Percentiles rank a stretch among this genome's conserved stretches.
phyloP scores from a whole-genome alignment of 2,888 invertebrate species.

The Clistopyga incitator region DNA sequence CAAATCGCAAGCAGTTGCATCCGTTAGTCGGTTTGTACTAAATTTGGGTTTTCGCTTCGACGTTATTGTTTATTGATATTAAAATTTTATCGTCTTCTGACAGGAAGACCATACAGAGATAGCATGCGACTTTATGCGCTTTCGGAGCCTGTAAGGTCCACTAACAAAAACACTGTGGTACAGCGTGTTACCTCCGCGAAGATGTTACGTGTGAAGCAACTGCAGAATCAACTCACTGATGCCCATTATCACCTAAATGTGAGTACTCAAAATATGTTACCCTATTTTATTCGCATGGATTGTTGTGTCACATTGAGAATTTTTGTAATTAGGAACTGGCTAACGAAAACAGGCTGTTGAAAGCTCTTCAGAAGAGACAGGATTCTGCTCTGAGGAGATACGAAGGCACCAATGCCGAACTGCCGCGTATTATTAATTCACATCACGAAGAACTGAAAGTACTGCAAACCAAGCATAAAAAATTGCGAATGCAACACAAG shows the following conservation, averaged over 20 bases:
- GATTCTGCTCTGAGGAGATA: constrained; percentile 92
- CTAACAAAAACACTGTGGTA: constrained; percentile 74
- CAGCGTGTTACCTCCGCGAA: constrained; percentile 92
- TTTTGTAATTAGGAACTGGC: constrained; percentile 86
- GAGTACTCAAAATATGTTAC: constrained; percentile 72
- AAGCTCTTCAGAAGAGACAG: constrained; percentile 92
- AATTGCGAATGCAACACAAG: constrained; percentile 87
- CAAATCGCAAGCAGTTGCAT: constrained; percentile 77
- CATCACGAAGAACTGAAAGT: constrained; percentile 92
- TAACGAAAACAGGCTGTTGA: constrained; percentile 91
- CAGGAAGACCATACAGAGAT: constrained; percentile 82
- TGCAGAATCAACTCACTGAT: constrained; percentile 92
- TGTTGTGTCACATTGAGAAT: constrained; percentile 3
- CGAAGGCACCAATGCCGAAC: constrained; percentile 91
- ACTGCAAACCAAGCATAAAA: constrained; percentile 89
- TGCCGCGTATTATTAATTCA: constrained; percentile 90
- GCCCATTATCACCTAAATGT: constrained; percentile 92
- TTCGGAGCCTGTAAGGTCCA: constrained; percentile 70
- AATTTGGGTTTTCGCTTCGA: not conserved
- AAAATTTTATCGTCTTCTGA: constrained; percentile 12
- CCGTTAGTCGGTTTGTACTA: constrained; percentile 77
- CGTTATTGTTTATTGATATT: constrained; percentile 22
- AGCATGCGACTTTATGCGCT: constrained; percentile 84
- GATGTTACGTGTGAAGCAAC: constrained; percentile 89
- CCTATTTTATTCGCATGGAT: not conserved